phyloP scores from a whole-genome alignment of 2,797 vertebrate genomes.

The Hafferia zeledoni region DNA sequence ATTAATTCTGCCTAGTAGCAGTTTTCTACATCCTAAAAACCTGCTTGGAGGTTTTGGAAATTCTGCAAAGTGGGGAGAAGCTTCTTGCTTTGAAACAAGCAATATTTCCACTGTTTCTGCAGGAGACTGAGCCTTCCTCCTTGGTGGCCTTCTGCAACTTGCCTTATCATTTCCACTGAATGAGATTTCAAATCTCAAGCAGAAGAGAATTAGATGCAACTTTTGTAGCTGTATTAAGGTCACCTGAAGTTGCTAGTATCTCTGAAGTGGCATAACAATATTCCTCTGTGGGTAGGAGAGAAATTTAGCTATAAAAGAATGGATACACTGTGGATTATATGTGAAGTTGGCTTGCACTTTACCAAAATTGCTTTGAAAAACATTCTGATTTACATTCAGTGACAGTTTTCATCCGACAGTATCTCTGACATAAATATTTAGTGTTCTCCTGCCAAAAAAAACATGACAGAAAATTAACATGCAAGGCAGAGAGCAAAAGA shows the following conservation, averaged over 20 bases:
- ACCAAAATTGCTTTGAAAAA: constrained; percentile 3
- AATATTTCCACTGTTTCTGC: neutral
- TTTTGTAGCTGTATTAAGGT: neutral
- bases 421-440: neutral
- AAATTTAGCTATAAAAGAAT: neutral
- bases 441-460: neutral
- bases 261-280: neutral
- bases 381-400: neutral
- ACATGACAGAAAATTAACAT: neutral
- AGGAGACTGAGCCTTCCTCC: neutral
- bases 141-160: neutral
- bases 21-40: neutral
- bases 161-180: neutral
- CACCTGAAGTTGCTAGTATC: neutral
- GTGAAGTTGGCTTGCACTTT: neutral
- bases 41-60: neutral
- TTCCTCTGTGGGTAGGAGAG: neutral
- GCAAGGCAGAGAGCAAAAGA: constrained; percentile 23
- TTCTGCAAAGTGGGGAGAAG: neutral
- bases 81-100: neutral
- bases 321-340: neutral
- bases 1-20: neutral
- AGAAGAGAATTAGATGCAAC: neutral
- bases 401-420: constrained; percentile 26
- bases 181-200: neutral